Percentiles rank a stretch among this genome's conserved stretches.
Evolutionary conservation across 2,113 vertebrate genomes (phyloP).

Genomic region (Centrocercus urophasianus): DNA sequence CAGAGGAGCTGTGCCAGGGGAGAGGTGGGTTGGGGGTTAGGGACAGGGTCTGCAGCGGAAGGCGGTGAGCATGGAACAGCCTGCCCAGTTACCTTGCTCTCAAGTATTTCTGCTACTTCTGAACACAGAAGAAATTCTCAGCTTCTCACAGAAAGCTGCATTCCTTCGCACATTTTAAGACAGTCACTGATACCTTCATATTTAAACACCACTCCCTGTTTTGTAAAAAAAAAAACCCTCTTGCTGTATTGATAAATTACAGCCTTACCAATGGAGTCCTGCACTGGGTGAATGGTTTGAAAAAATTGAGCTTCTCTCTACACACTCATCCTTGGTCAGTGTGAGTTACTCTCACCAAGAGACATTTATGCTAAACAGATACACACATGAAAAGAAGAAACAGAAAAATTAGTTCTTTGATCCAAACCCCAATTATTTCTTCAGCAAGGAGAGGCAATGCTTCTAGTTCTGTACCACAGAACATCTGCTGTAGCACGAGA

Average conservation of each 20-base stretch:
- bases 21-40: no score
- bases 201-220: not conserved
- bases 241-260: not conserved
- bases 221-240: fast-evolving
- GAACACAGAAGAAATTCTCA: not conserved
- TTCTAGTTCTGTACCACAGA: not conserved
- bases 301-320: not conserved
- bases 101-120: not conserved
- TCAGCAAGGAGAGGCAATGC: not conserved
- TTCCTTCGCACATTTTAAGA: not conserved
- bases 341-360: not conserved
- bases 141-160: not conserved
- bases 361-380: not conserved
- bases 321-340: not conserved
- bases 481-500: not conserved
- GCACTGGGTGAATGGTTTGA: not conserved
- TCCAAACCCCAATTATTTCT: not conserved
- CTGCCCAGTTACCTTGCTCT: not conserved
- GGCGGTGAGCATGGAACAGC: no score
- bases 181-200: not conserved
- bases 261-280: not conserved
- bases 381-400: not conserved
- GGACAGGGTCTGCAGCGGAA: no score
- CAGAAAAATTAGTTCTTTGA: not conserved
- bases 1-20: no score